phyloP scores from a whole-genome alignment of 92 coral and sea anemone species.

The Epizoanthus scotinus region DNA sequence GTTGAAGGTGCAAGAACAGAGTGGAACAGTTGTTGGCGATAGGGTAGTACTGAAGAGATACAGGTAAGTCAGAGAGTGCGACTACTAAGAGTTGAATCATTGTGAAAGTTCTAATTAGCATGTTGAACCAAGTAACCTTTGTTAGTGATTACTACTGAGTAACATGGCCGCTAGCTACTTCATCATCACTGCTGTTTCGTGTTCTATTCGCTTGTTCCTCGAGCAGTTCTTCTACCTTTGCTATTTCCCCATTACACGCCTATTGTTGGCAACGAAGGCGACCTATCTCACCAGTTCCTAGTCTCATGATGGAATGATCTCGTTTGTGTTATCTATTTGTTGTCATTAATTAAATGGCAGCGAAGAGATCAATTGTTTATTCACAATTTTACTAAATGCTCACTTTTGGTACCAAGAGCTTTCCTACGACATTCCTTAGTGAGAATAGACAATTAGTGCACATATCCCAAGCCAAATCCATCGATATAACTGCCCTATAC shows the following conservation, averaged over 20 bases:
- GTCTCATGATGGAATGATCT: neutral
- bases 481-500: neutral
- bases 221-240: neutral
- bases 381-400: neutral
- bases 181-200: neutral
- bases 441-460: neutral
- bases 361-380: neutral
- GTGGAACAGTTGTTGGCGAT: neutral
- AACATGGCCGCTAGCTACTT: neutral
- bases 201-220: neutral
- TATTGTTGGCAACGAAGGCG: neutral
- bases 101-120: no score
- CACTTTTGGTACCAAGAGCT: no score
- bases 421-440: neutral
- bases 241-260: neutral
- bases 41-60: no score
- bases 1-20: neutral
- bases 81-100: neutral
- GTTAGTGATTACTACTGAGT: neutral
- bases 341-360: conserved; percentile 13
- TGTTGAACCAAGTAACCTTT: neutral
- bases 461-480: neutral
- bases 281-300: neutral
- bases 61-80: neutral
- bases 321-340: neutral